phyloP scores from a whole-genome alignment of 1,140 invertebrate species.

The Sinella curviseta region DNA sequence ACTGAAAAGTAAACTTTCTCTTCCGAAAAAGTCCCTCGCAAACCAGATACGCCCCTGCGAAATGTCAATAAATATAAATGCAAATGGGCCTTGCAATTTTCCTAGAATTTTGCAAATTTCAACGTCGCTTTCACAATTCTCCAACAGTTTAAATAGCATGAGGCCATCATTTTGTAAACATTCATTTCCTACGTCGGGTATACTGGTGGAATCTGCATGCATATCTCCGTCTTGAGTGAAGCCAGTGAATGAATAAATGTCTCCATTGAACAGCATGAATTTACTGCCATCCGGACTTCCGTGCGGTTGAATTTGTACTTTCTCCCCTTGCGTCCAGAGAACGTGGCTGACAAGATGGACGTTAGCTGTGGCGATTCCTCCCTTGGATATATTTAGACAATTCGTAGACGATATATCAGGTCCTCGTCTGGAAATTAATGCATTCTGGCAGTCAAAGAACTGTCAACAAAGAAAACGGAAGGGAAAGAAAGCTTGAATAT shows the following conservation, averaged over 20 bases:
- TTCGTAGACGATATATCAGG: conserved; percentile 57
- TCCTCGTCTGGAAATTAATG: conserved; percentile 57
- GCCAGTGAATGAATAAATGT: conserved; percentile 61
- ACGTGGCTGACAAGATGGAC: conserved; percentile 57
- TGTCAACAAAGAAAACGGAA: neutral
- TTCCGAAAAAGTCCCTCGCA: conserved; percentile 79
- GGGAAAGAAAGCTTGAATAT: too few relatives aligned
- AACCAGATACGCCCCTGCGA: conserved; percentile 69
- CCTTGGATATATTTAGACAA: too few relatives aligned
- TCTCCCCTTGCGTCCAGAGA: conserved; percentile 69
- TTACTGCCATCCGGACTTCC: conserved; percentile 58
- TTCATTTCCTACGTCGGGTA: conserved; percentile 50
- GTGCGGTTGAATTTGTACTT: conserved; percentile 63
- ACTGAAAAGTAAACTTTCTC: conserved; percentile 57
- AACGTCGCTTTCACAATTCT: conserved; percentile 48
- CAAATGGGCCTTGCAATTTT: conserved; percentile 76
- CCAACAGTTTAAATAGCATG: conserved; percentile 48
- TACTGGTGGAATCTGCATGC: conserved; percentile 29
- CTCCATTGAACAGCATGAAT: conserved; percentile 77
- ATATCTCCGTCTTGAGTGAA: conserved; percentile 4
- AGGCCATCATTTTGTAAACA: conserved; percentile 39
- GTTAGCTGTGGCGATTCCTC: too few relatives aligned
- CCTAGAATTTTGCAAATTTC: conserved; percentile 58
- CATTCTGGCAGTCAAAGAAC: conserved; percentile 28
- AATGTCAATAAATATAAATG: conserved; percentile 77